phyloP scores from a whole-genome alignment of 2,888 invertebrate species.

The Theristus sp. region DNA sequence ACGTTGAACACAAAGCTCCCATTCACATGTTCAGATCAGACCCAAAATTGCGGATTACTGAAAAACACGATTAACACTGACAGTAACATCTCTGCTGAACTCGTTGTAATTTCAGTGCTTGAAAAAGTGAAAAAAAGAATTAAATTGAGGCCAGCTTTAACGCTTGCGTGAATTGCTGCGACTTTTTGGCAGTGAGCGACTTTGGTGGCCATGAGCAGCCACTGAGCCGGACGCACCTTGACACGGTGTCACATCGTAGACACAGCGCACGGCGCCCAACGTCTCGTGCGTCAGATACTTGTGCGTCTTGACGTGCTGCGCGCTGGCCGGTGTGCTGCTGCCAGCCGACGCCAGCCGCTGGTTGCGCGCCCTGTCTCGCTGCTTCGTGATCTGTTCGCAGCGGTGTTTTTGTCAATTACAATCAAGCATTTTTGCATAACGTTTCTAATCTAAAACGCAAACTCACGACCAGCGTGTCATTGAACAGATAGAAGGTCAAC shows the following conservation, averaged over 20 bases:
- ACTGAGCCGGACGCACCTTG: background rate
- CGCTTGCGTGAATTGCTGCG: no score
- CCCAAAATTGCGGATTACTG: background rate
- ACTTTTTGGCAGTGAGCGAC: no score
- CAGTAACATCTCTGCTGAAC: no score
- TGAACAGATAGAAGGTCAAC: slow-evolving; percentile 73
- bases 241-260: background rate
- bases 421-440: background rate
- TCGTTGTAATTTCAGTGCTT: no score
- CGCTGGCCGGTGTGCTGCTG: background rate
- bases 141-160: no score
- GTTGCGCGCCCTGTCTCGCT: background rate
- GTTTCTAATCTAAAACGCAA: background rate
- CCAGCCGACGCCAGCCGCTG: background rate
- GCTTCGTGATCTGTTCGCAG: background rate
- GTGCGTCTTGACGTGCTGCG: background rate
- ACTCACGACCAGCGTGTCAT: slow-evolving; percentile 42
- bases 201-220: no score
- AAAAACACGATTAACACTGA: background rate
- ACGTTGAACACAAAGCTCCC: no score
- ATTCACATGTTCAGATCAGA: no score
- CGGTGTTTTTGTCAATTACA: background rate
- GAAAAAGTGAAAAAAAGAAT: no score
- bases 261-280: background rate
- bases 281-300: background rate